Base-by-base conservation (phyloP, 1,140 invertebrate genomes). In the Carposina sasakii region DNA sequence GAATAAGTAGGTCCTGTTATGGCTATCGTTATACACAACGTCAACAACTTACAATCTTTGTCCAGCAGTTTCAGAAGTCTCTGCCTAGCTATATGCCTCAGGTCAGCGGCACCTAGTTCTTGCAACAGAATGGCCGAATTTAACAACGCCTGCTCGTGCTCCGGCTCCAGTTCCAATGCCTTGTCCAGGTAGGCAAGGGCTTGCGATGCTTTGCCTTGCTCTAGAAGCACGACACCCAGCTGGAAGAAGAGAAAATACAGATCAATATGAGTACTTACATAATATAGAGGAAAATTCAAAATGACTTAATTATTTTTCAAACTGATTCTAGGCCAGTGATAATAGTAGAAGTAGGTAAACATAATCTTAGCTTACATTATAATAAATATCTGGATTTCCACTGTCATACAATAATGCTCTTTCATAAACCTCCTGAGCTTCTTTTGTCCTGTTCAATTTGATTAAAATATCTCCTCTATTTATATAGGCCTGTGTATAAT, bases 401-500 rank as follows among this genome's bases (percentile, higher is more conserved):
- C 92, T 95, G 72, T 98, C 96, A 82, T 97, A 97, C 57, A 95
- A 90, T 16, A 98, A 81, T 0, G 97, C 97, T 72, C 93, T 89
- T 73, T 98, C 95, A 71, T 98, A 99, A 17, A 98, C 95, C 72
- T 97, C 93, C 76, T 96, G 93, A 0, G 97, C 97, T 81, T 98
- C 96, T 68, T 96, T 93, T 3, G 95, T 97, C 53, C 96, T 91
- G 85, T 97, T 97, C 64, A 98, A 87, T 86, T 98, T 98, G 68
- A 99, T 94, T 33, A 98, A 88, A 74, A 99, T 94, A 85, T 98
- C 97, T 0, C 96, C 97, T 41, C 96, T 89, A 85, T 98, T 98
- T 57, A 98, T 98, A 70, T 98, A 98, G 3, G 97, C 97, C 77
- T 98, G 94, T 0, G 96, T 96, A 78, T 98, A 99, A 87, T 99